A percentile compares a stretch with the other conserved stretches of the same genome.
Evolutionary conservation across 2,888 invertebrate species (phyloP).

Genomic region (Tetragnatha montana): DNA sequence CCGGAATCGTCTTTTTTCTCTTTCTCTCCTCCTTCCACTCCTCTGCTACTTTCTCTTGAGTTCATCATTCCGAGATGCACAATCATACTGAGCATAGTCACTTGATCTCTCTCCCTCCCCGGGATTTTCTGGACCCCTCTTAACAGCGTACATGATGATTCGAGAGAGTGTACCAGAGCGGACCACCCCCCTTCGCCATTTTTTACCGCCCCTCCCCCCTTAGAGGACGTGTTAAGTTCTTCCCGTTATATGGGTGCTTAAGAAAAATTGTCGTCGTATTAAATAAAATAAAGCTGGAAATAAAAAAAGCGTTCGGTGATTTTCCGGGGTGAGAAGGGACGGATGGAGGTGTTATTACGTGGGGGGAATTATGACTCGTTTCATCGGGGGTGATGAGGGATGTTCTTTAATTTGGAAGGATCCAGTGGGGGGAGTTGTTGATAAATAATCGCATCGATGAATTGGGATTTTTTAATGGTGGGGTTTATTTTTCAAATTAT

Average conservation of each 20-base stretch:
- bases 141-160: constrained; percentile 68
- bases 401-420: too few species aligned
- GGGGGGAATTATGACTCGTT: too few species aligned
- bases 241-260: constrained; percentile 65
- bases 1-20: constrained; percentile 21
- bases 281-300: constrained; percentile 66
- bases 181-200: constrained; percentile 18
- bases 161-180: constrained; percentile 61
- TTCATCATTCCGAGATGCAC: constrained; percentile 67
- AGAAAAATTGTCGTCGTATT: constrained; percentile 66
- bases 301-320: constrained; percentile 36
- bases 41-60: constrained; percentile 60
- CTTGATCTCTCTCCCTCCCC: constrained; percentile 47
- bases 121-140: constrained; percentile 55
- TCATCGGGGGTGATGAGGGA: too few species aligned
- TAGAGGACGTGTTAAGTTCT: constrained; percentile 59
- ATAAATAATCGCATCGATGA: too few species aligned
- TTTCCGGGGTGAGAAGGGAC: constrained; percentile 9
- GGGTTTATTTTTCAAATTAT: too few species aligned
- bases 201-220: constrained; percentile 22
- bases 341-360: too few species aligned
- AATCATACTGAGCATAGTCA: constrained; percentile 69
- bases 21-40: constrained; percentile 21
- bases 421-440: too few species aligned
- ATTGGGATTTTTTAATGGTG: too few species aligned